These are phyloP conservation scores for Drosophila heteroneura DNA, from an alignment of 2,888 invertebrate species.

Conservation along the genomic window DNA sequence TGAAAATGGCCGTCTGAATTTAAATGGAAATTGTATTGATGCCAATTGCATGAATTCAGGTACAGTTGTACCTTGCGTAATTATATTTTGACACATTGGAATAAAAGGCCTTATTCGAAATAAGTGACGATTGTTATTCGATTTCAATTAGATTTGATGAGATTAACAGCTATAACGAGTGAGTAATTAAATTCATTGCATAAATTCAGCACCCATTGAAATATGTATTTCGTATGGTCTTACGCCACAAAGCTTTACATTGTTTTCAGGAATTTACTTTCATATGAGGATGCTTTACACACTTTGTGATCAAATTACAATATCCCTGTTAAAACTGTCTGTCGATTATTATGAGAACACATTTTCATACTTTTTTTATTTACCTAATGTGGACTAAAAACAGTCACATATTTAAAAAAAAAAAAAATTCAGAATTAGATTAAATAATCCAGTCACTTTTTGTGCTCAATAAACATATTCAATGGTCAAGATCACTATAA, in stretches of 20 bases:
- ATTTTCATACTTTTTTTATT: too few species aligned
- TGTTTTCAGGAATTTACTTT: too few species aligned
- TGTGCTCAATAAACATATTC: background rate
- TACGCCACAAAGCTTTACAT: background rate
- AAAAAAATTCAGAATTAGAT: too few species aligned
- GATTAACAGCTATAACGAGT: background rate
- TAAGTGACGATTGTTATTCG: slow-evolving; percentile 34
- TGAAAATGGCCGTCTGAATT: slow-evolving; percentile 9
- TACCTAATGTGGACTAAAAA: too few species aligned
- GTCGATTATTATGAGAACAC: too few species aligned
- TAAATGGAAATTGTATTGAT: slow-evolving; percentile 40
- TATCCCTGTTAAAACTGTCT: too few species aligned
- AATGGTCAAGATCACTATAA: background rate
- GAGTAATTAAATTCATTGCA: background rate
- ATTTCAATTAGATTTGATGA: slow-evolving; percentile 13
- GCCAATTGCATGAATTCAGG: slow-evolving; percentile 20
- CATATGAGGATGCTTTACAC: too few species aligned
- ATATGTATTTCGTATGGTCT: background rate
- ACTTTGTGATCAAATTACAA: too few species aligned
- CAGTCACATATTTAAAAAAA: too few species aligned
- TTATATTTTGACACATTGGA: slow-evolving; percentile 60
- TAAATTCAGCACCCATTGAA: background rate
- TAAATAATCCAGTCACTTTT: too few species aligned
- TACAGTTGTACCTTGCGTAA: slow-evolving; percentile 22
- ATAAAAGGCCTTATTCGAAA: slow-evolving; percentile 38